These are phyloP conservation scores for Conistra vaccinii DNA, from an alignment of 2,888 invertebrate genomes.

Conservation along the genomic window DNA sequence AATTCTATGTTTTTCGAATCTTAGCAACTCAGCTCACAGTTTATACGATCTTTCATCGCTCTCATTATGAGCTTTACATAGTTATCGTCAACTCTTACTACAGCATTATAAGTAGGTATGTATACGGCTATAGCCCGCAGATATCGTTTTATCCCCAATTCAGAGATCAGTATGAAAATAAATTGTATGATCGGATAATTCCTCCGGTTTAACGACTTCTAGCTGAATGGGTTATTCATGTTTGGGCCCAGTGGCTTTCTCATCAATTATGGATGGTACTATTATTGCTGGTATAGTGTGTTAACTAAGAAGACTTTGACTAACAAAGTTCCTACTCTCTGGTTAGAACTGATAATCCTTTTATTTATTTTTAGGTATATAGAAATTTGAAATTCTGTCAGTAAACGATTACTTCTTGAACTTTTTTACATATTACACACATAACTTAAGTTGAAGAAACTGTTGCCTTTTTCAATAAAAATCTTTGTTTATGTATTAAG, in stretches of 20 bases:
- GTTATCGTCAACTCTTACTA: background rate
- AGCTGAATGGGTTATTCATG: constrained; percentile 21
- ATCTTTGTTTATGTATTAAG: too few relatives aligned
- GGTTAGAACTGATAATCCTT: background rate
- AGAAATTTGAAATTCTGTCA: background rate
- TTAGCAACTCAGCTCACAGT: background rate
- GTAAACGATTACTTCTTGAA: background rate
- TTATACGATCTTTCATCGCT: background rate
- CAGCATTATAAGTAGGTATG: background rate
- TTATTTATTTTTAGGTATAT: background rate
- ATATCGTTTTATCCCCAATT: constrained; percentile 3
- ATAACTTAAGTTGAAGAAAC: background rate
- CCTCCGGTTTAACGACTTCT: constrained; percentile 25
- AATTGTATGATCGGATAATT: constrained; percentile 25
- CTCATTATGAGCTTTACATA: background rate
- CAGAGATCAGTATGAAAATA: constrained; percentile 21
- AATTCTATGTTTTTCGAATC: background rate
- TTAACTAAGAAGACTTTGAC: too few relatives aligned
- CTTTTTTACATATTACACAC: background rate
- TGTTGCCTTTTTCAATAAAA: background rate
- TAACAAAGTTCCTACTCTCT: background rate
- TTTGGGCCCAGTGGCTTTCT: constrained; percentile 8
- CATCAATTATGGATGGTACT: constrained; percentile 11
- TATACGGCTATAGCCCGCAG: background rate
- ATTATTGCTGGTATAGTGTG: background rate